Evolutionary conservation across 2,888 invertebrate genomes (phyloP).

Genomic region (Encarsia formosa): DNA sequence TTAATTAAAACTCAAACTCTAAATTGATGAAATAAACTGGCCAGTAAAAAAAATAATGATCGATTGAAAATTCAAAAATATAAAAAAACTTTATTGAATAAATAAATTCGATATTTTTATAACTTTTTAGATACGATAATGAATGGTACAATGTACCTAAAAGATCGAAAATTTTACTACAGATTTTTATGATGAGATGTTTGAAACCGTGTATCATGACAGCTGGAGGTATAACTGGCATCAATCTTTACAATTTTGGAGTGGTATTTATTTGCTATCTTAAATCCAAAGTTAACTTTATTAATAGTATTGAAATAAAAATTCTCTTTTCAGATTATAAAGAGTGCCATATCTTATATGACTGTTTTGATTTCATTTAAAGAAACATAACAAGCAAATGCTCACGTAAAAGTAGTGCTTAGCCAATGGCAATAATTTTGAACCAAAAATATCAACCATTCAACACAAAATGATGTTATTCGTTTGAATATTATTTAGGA

Average conservation of each 20-base stretch:
- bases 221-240: neutral
- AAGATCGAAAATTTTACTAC: conserved; percentile 1
- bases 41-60: too few relatives aligned
- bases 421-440: too few relatives aligned
- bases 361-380: neutral
- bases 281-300: neutral
- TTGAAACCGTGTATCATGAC: neutral
- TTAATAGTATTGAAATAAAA: neutral
- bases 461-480: too few relatives aligned
- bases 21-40: too few relatives aligned
- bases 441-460: too few relatives aligned
- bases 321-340: neutral
- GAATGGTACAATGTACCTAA: neutral
- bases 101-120: too few relatives aligned
- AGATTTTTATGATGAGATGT: neutral
- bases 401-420: too few relatives aligned
- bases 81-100: too few relatives aligned
- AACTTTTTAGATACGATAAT: neutral
- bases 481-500: too few relatives aligned
- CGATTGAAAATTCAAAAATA: too few relatives aligned
- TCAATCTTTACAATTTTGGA: conserved; percentile 1
- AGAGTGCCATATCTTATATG: neutral
- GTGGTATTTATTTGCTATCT: neutral
- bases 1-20: too few relatives aligned
- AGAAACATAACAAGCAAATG: too few relatives aligned